A percentile compares a stretch with the other conserved stretches of the same genome.
Conservation (phyloP, 2,888 invertebrate genomes). For the Leptinotarsa peninsularis region DNA sequence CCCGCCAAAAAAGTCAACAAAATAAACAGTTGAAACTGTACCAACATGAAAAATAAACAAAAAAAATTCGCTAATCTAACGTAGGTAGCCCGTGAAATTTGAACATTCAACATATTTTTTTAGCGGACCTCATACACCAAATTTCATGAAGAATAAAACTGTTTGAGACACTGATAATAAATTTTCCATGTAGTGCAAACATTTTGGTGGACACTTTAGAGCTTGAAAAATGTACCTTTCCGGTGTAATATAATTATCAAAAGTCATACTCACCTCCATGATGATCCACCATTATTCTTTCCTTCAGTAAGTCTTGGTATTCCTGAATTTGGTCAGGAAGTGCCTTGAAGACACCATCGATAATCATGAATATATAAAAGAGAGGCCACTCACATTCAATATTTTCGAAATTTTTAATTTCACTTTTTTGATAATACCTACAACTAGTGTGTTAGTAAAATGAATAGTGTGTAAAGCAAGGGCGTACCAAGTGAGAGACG, state of each 20-base stretch:
- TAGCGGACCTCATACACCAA: too few relatives aligned
- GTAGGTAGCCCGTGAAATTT: too few relatives aligned
- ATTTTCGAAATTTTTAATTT: conserved; percentile 94
- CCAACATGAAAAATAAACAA: too few relatives aligned
- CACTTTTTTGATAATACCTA: conserved; percentile 88
- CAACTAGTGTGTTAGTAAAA: conserved; percentile 32
- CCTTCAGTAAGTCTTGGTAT: conserved; percentile 87
- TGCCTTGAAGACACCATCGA: conserved; percentile 92
- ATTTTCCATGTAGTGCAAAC: too few relatives aligned
- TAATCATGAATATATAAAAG: conserved; percentile 95
- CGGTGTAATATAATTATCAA: background rate
- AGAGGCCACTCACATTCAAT: conserved; percentile 99
- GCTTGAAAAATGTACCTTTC: background rate
- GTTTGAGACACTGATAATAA: too few relatives aligned
- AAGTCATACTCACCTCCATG: conserved; percentile 75
- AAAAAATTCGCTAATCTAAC: too few relatives aligned
- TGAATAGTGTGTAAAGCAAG: conserved; percentile 2
- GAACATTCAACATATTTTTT: too few relatives aligned
- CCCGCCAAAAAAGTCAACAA: too few relatives aligned
- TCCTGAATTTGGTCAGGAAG: conserved; percentile 91
- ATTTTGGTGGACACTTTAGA: too few relatives aligned
- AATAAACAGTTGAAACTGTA: too few relatives aligned
- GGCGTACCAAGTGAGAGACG: too few relatives aligned
- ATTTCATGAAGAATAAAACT: too few relatives aligned
- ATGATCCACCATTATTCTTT: conserved; percentile 82